Conservation (phyloP, 2,113 vertebrate genomes). For the Lycaon pictus region DNA sequence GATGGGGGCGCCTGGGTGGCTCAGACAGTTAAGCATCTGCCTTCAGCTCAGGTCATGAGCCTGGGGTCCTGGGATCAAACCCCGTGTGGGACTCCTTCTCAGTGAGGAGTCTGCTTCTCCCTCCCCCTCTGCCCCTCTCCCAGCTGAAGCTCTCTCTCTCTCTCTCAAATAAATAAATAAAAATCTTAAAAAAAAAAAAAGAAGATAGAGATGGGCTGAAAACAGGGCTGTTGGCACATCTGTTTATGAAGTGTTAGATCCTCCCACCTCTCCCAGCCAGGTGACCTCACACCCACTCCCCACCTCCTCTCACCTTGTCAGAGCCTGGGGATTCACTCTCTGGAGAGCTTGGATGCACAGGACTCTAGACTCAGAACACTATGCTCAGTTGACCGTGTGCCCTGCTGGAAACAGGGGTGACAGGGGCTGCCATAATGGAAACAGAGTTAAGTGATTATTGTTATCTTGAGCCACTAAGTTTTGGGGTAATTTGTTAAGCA, state of each 20-base stretch:
- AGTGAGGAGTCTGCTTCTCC: not conserved
- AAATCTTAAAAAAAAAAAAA: not conserved
- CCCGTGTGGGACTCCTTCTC: not conserved
- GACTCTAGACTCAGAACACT: not conserved
- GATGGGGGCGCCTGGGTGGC: too few relatives aligned
- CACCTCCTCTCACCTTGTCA: not conserved
- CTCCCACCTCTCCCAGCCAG: not conserved
- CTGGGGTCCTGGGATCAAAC: not conserved
- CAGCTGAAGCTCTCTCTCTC: not conserved
- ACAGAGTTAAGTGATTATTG: not conserved
- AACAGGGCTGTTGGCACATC: not conserved
- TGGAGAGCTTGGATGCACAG: not conserved
- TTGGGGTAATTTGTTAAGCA: not conserved
- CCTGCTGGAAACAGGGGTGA: not conserved
- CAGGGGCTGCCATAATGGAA: not conserved
- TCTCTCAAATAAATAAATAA: not conserved
- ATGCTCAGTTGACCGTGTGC: not conserved
- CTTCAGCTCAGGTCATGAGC: not conserved
- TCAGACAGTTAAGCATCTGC: not conserved
- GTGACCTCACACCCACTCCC: not conserved
- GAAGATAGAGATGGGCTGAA: not conserved
- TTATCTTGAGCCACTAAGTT: constrained; percentile 1
- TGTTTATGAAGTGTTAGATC: not conserved
- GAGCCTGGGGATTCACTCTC: not conserved
- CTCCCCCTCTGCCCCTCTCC: not conserved